These are phyloP conservation scores for Lordiphosa mommai DNA, from an alignment of 1,140 invertebrate species.

Conservation along the genomic window DNA sequence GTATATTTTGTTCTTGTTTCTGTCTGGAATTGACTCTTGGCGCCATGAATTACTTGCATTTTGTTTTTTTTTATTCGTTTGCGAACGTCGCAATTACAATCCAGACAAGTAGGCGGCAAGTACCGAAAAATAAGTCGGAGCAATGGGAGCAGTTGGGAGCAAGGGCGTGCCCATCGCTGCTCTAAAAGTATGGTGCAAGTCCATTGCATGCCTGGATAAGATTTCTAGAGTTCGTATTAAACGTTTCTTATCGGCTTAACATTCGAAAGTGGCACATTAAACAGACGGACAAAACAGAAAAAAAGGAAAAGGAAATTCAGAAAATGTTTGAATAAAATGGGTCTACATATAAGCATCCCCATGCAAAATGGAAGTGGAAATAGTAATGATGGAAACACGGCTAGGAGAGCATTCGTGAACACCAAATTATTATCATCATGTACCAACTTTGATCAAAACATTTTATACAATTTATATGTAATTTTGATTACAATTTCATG, in stretches of 20 bases:
- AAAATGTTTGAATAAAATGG: too few relatives aligned
- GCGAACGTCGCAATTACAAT: too few relatives aligned
- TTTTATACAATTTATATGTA: too few relatives aligned
- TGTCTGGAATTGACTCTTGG: too few relatives aligned
- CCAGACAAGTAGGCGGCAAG: too few relatives aligned
- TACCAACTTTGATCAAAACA: conserved; percentile 1
- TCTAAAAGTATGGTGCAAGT: not conserved
- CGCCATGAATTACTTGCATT: too few relatives aligned
- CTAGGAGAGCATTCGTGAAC: not conserved
- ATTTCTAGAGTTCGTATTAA: not conserved
- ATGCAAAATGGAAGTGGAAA: conserved; percentile 2
- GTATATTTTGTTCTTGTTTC: too few relatives aligned
- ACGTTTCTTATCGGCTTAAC: not conserved
- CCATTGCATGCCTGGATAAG: not conserved
- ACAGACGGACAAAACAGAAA: not conserved
- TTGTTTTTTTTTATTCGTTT: too few relatives aligned
- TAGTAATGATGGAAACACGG: not conserved
- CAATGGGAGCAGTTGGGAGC: too few relatives aligned
- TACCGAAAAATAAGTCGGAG: too few relatives aligned
- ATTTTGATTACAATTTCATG: conserved; percentile 6
- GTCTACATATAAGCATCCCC: conserved; percentile 1
- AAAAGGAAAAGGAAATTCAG: not conserved
- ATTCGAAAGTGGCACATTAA: conserved; percentile 4
- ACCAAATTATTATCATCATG: not conserved
- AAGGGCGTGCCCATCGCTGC: too few relatives aligned